A percentile compares a stretch with the other conserved stretches of the same genome.
Evolutionary conservation across 2,888 invertebrate genomes (phyloP).

Genomic region (Leptopterna dolabrata): DNA sequence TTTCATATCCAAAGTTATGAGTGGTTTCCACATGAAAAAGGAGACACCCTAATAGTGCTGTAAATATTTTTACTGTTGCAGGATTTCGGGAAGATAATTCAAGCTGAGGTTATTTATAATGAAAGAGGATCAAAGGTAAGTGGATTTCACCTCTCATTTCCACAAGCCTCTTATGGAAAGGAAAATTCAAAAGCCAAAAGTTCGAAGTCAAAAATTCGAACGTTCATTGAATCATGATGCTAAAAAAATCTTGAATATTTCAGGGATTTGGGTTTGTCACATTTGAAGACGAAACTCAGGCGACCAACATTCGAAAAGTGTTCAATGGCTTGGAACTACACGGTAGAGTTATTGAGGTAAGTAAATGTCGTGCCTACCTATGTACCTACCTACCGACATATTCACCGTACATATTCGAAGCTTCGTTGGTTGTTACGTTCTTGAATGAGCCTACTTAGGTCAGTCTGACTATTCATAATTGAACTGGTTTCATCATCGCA

Average conservation of each 20-base stretch:
- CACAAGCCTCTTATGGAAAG: neutral
- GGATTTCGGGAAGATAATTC: neutral
- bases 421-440: too few species aligned
- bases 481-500: too few species aligned
- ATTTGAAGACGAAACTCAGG: neutral
- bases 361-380: neutral
- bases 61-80: neutral
- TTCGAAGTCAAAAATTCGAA: too few species aligned
- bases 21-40: too few species aligned
- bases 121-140: constrained; percentile 32
- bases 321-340: constrained; percentile 33
- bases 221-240: neutral
- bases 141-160: neutral
- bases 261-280: constrained; percentile 49
- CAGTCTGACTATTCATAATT: too few species aligned
- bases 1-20: too few species aligned
- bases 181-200: too few species aligned
- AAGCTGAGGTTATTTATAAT: constrained; percentile 32
- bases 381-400: too few species aligned
- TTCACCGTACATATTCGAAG: too few species aligned
- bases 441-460: too few species aligned
- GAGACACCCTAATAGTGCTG: too few species aligned
- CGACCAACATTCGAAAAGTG: neutral
- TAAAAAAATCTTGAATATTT: neutral
- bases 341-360: constrained; percentile 41